A percentile compares a stretch with the other conserved stretches of the same genome.
phyloP scores from a whole-genome alignment of 2,113 vertebrate species.

The Thamnophis sirtalis region DNA sequence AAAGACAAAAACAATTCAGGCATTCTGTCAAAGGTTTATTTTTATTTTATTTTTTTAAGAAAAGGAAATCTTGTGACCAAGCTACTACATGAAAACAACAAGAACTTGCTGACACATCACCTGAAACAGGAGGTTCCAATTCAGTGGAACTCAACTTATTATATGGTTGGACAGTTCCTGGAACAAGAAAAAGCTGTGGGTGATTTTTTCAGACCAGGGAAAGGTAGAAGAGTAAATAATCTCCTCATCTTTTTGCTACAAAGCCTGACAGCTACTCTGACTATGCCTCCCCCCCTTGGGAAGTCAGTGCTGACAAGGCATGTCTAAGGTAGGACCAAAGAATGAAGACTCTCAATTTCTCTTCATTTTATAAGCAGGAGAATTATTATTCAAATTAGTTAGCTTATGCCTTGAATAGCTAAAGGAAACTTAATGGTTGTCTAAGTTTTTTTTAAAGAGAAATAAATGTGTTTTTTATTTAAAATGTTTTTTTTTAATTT shows the following conservation, averaged over 20 bases:
- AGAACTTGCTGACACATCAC: slow-evolving; percentile 52
- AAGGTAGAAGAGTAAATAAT: slow-evolving; percentile 20
- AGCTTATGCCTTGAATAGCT: neutral
- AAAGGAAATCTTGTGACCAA: slow-evolving; percentile 37
- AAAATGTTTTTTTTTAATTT: neutral
- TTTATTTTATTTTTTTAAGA: neutral
- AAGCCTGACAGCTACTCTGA: slow-evolving; percentile 31
- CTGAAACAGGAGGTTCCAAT: slow-evolving; percentile 43
- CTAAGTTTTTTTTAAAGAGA: neutral
- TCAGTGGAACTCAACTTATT: slow-evolving; percentile 43
- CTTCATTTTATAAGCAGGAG: neutral
- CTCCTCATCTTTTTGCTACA: neutral
- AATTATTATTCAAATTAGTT: neutral
- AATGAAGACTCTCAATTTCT: neutral
- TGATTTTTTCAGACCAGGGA: slow-evolving; percentile 34
- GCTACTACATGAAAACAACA: slow-evolving; percentile 17
- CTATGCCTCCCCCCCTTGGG: slow-evolving; percentile 1
- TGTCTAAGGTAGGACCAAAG: neutral
- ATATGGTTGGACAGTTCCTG: slow-evolving; percentile 38
- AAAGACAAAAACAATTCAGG: slow-evolving; percentile 46
- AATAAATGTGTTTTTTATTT: neutral
- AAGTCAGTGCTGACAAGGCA: slow-evolving; percentile 22
- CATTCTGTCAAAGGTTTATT: slow-evolving; percentile 38
- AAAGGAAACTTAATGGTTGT: neutral
- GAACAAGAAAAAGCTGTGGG: slow-evolving; percentile 45